A percentile compares a stretch with the other conserved stretches of the same genome.
These are phyloP conservation scores for Noctua fimbriata DNA, from an alignment of 2,888 invertebrate species.

Conservation along the genomic window DNA sequence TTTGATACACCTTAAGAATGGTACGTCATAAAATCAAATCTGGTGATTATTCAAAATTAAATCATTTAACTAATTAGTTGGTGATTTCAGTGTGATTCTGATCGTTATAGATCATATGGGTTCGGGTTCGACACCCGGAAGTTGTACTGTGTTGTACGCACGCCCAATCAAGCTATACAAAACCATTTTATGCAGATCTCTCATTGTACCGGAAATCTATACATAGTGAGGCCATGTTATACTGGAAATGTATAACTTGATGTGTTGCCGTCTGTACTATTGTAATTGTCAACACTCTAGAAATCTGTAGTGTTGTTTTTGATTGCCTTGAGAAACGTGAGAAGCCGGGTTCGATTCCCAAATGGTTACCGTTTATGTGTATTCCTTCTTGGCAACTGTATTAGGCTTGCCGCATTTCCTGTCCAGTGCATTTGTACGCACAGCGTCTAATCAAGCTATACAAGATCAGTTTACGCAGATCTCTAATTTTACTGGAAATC, in stretches of 20 bases:
- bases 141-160: not conserved
- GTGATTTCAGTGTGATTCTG: not conserved
- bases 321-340: not conserved
- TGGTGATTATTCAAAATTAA: not conserved
- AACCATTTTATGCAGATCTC: no score
- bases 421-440: not conserved
- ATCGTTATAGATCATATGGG: not conserved
- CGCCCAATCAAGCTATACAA: no score
- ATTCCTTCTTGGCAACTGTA: not conserved
- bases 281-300: not conserved
- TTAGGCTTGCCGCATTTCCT: not conserved
- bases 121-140: constrained; percentile 12
- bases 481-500: no score
- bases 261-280: not conserved
- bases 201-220: no score
- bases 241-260: no score
- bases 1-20: not conserved
- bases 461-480: no score
- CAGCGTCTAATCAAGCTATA: no score
- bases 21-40: no score
- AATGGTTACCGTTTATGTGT: not conserved
- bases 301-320: not conserved
- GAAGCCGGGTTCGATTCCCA: not conserved
- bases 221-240: no score
- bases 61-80: not conserved